Evolutionary conservation across 1,140 invertebrate species (phyloP).

Genomic region (Euborellia annulipes): DNA sequence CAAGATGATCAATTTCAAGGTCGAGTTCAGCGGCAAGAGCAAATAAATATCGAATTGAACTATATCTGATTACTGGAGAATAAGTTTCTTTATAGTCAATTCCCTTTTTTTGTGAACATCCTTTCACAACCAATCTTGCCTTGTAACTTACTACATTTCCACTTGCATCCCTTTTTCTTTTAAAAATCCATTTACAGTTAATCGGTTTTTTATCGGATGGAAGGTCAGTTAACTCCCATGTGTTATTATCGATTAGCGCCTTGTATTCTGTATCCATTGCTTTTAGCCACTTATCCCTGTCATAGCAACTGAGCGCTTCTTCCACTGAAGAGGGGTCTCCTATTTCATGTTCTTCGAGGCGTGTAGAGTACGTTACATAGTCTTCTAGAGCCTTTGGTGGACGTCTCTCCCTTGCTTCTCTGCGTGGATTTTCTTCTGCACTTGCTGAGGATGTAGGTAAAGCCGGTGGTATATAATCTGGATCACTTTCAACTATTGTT

Average conservation of each 20-base stretch:
- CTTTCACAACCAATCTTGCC: slow-evolving; percentile 14
- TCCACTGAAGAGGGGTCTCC: slow-evolving; percentile 5
- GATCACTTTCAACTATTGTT: no score
- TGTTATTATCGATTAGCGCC: slow-evolving; percentile 20
- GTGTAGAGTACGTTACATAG: not conserved
- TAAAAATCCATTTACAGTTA: slow-evolving; percentile 25
- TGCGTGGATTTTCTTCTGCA: no score
- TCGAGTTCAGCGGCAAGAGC: slow-evolving; percentile 19
- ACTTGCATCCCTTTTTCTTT: slow-evolving; percentile 16
- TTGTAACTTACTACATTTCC: slow-evolving; percentile 10
- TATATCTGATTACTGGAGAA: slow-evolving; percentile 17
- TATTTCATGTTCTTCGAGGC: not conserved
- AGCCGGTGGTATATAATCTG: no score
- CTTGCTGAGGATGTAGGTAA: no score
- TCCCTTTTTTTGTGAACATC: slow-evolving; percentile 15
- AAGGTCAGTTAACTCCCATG: slow-evolving; percentile 18
- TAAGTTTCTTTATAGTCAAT: slow-evolving; percentile 19
- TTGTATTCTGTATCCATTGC: slow-evolving; percentile 20
- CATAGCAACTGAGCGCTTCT: slow-evolving; percentile 16
- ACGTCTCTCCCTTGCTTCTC: no score
- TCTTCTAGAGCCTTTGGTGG: not conserved
- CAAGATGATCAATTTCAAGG: slow-evolving; percentile 21
- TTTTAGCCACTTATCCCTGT: slow-evolving; percentile 18
- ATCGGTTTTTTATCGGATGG: slow-evolving; percentile 21
- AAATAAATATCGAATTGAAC: slow-evolving; percentile 25